Base-by-base conservation (phyloP, 2,888 invertebrate genomes). In the Calliopum simillimum region DNA sequence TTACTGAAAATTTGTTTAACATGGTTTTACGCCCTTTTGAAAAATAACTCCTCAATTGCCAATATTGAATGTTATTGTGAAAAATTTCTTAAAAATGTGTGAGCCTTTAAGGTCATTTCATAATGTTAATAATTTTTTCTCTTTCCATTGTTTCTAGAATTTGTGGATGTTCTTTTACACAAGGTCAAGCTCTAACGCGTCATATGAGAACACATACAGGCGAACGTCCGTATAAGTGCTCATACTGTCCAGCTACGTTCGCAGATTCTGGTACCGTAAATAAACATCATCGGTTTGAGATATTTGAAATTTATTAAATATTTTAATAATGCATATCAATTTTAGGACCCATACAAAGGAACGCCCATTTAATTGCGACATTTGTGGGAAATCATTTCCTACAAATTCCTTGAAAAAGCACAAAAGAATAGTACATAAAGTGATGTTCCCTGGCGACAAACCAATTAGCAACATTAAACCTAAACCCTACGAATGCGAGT, bases 141-240 rank as follows among this genome's bases (percentile, higher is more conserved):
- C n/a, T n/a, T n/a, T n/a, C n/a, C n/a, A n/a, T n/a, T n/a, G n/a
- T n/a, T n/a, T n/a, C n/a, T 43, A 86, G 86, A 71, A 85, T 86
- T 44, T 86, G 86, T 46, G 82, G 83, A 0, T 82, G 84, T 73
- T 80, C 80, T 21, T 86, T 86, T 73, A 84, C 85, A 0, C 82
- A 85, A 69, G 81, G 84, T 0, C 86, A 86, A 53, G 86, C 86
- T 64, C 71, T 86, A 61, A 83, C 84, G 3, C 79, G 86, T 2
- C 86, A 86, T 66, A 86, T 86, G 86, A 84, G 86, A 69, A 85
- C 85, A 0, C 86, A 86, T 68, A 86, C 85, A 2, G 86, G 86
- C 16, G 82, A 85, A 73, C 81, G 86, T 12, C 86, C 86, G 6
- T 86, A 84, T 68, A 82, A 83, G 49, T 86, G 86, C 73, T 81